Percentiles rank a stretch among this genome's conserved stretches.
These are phyloP conservation scores for Noctua fimbriata DNA, from an alignment of 2,888 invertebrate genomes.

Conservation along the genomic window DNA sequence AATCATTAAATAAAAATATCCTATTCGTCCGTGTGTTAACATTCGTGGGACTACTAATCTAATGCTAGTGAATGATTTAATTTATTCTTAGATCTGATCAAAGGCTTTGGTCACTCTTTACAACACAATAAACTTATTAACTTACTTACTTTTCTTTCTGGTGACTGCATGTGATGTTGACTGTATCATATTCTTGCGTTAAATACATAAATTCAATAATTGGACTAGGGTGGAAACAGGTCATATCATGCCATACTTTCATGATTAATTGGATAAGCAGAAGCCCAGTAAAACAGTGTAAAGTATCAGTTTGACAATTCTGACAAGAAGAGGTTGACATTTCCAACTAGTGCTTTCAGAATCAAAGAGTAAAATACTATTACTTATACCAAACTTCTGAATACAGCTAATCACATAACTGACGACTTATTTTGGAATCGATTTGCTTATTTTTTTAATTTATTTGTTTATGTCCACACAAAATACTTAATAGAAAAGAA, in stretches of 20 bases:
- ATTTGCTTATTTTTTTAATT: neutral
- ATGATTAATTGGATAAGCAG: neutral
- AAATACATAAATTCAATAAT: neutral
- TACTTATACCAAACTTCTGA: neutral
- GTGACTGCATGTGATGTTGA: neutral
- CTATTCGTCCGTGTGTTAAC: neutral
- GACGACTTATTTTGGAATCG: neutral
- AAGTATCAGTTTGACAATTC: neutral
- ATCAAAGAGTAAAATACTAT: too few relatives aligned
- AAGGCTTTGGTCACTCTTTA: neutral
- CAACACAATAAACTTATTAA: neutral
- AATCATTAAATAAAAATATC: neutral
- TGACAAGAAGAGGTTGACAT: neutral
- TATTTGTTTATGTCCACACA: neutral
- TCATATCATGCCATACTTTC: neutral
- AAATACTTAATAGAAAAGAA: too few relatives aligned
- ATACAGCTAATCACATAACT: neutral
- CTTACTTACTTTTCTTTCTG: neutral
- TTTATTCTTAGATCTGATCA: neutral
- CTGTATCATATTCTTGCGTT: neutral
- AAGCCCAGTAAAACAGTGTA: neutral
- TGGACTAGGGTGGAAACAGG: neutral
- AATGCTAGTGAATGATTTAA: neutral
- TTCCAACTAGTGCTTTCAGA: neutral
- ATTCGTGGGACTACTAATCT: neutral